These are phyloP conservation scores for Zhuqinia jingwanae DNA, from an alignment of 2,888 invertebrate genomes.

Conservation along the genomic window DNA sequence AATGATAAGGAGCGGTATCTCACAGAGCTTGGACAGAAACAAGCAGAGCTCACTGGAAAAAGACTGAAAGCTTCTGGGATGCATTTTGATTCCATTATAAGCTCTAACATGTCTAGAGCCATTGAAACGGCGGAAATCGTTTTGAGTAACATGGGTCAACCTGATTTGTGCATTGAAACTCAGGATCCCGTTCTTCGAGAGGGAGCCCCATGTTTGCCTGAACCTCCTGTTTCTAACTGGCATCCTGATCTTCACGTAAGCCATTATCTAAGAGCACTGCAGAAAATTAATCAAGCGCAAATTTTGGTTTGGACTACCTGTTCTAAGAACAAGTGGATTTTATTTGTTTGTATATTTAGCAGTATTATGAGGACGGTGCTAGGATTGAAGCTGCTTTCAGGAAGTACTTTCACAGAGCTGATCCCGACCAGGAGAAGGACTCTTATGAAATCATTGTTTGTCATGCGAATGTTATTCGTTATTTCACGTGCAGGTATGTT, in stretches of 20 bases:
- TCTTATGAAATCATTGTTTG: constrained; percentile 95
- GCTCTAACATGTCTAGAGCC: constrained; percentile 96
- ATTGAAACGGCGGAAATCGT: constrained; percentile 95
- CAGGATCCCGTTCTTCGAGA: constrained; percentile 91
- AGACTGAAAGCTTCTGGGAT: constrained; percentile 88
- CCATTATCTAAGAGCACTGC: constrained; percentile 56
- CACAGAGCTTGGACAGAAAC: constrained; percentile 89
- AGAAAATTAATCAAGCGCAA: not conserved
- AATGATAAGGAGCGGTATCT: constrained; percentile 88
- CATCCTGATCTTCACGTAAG: constrained; percentile 89
- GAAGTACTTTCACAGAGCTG: constrained; percentile 95
- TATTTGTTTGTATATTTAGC: constrained; percentile 83
- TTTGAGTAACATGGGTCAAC: constrained; percentile 80
- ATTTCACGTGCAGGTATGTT: constrained; percentile 92
- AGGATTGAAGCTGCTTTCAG: constrained; percentile 98
- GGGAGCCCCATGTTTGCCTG: constrained; percentile 96
- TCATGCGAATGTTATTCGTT: constrained; percentile 98
- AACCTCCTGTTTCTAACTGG: constrained; percentile 93
- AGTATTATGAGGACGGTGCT: constrained; percentile 96
- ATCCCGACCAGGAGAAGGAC: constrained; percentile 89
- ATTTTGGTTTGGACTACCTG: not conserved
- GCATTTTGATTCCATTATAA: constrained; percentile 89
- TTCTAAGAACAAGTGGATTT: not conserved
- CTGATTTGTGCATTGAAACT: constrained; percentile 82
- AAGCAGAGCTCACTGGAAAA: constrained; percentile 92